phyloP scores from a whole-genome alignment of 1,140 invertebrate genomes.

The Drosophila tristis region DNA sequence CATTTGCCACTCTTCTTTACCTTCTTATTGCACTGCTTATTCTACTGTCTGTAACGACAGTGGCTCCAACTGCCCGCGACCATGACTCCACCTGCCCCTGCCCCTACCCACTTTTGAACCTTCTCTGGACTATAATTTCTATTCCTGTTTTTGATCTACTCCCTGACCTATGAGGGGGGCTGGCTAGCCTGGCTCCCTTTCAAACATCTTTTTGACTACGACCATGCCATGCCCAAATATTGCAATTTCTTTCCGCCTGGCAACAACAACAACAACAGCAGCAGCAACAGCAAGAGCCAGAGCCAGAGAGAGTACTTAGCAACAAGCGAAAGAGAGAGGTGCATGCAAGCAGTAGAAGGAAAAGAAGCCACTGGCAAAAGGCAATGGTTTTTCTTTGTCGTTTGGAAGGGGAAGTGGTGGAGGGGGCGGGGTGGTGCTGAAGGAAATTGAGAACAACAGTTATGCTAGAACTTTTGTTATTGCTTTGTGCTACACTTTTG shows the following conservation, averaged over 20 bases:
- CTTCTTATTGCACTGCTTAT: too few relatives aligned
- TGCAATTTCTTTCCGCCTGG: conserved; percentile 41
- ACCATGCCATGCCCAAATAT: conserved; percentile 21
- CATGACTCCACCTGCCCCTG: too few relatives aligned
- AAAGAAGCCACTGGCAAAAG: not conserved
- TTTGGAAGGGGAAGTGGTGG: not conserved
- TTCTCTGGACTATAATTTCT: not conserved
- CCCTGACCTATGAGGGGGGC: not conserved
- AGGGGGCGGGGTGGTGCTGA: not conserved
- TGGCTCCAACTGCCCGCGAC: too few relatives aligned
- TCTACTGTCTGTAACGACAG: too few relatives aligned
- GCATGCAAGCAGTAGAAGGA: not conserved
- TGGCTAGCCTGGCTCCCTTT: too few relatives aligned
- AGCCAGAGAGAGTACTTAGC: not conserved
- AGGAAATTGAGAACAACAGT: conserved; percentile 19
- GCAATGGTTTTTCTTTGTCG: too few relatives aligned
- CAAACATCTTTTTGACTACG: conserved; percentile 1
- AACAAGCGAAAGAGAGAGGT: not conserved
- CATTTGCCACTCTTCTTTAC: too few relatives aligned
- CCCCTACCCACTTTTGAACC: too few relatives aligned
- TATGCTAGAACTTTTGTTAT: conserved; percentile 25
- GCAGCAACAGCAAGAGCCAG: not conserved
- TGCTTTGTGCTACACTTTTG: conserved; percentile 30
- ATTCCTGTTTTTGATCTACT: not conserved
- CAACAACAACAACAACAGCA: conserved; percentile 19